Evolutionary conservation across 2,888 invertebrate species (phyloP).

Genomic region (Clivina fossor): DNA sequence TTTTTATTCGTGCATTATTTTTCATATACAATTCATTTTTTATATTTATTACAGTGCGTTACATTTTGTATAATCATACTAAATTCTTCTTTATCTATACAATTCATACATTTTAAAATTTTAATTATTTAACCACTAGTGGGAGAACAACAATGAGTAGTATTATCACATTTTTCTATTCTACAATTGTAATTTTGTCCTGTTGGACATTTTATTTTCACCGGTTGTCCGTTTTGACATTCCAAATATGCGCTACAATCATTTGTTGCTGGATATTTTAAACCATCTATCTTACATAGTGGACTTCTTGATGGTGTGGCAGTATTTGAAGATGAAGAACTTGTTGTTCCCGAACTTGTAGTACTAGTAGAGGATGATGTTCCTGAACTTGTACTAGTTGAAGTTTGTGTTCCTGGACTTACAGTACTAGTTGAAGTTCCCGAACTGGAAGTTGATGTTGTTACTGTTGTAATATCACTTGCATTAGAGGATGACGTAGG

Average conservation of each 20-base stretch:
- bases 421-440: neutral
- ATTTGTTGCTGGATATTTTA: conserved; percentile 3
- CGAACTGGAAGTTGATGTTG: neutral
- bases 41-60: no score
- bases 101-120: neutral
- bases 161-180: conserved; percentile 5
- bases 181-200: conserved; percentile 12
- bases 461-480: no score
- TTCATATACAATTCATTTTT: no score
- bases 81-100: conserved; percentile 3
- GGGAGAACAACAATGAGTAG: conserved; percentile 12
- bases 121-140: neutral
- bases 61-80: no score
- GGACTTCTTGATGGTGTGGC: neutral
- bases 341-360: neutral
- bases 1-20: no score
- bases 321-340: neutral
- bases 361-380: neutral
- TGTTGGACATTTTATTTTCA: neutral
- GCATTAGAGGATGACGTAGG: no score
- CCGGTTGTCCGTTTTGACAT: conserved; percentile 9
- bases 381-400: neutral
- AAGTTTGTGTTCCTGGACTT: neutral
- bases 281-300: neutral
- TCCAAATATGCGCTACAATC: conserved; percentile 7